Base-by-base conservation (phyloP, 2,888 invertebrate species). In the Cepaea hortensis region DNA sequence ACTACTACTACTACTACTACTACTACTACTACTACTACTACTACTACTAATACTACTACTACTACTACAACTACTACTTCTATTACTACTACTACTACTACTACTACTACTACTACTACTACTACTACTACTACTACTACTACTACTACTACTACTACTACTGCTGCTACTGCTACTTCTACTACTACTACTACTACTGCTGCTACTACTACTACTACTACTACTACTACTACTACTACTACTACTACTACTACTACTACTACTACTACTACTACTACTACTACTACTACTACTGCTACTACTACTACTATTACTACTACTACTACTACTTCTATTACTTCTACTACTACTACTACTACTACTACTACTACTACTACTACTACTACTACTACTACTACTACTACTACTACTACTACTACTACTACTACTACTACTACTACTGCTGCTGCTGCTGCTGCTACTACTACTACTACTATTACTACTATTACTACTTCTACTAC, bases 361-460 rank as follows among this genome's bases (percentile, higher is more conserved):
- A 72, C 83, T 83, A 72, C 83, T 83, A 72, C 83, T 83, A 72
- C 83, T 83, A 72, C 83, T 83, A 72, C 83, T 83, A 72, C 83
- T 83, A 11, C 83, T 72, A 72, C 83, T 83, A 72, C 83, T 72
- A 72, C 83, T 70, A 5, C 72, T 83, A 72, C 83, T 83, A 72
- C 72, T 72, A 46, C 83, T 83, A 72, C 72, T 83, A 5, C 73
- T 72, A 72, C 83, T 72, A 72, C 83, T 83, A 83, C 83, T 82
- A 70, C 82, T 82, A 82, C 82, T 82, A 82, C 82, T 82, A 82
- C 82, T 70, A 70, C 82, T 82, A 82, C 82, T 70, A 82, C 82
- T 82, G 70, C 70, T 82, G 35, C 82, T 82, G 35, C 46, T 35
- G 1, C 35, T 1, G 0, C 68, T 68, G 4, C 18, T 68, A n/a